Base-by-base conservation (phyloP, 2,888 invertebrate genomes). In the Laspeyria flexula region DNA sequence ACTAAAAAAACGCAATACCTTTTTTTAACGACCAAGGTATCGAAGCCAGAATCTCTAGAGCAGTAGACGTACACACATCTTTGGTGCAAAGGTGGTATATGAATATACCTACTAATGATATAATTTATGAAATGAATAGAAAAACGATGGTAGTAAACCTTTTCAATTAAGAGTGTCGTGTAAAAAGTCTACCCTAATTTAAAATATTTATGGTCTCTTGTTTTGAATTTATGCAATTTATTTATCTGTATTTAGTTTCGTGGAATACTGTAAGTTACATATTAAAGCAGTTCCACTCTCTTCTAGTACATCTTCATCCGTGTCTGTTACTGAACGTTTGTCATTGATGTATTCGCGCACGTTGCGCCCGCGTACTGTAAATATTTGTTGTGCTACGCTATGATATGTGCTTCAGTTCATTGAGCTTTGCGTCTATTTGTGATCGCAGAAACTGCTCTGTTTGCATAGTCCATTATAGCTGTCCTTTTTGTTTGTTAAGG, bases 391-490 rank as follows among this genome's bases (percentile, higher is more conserved):
- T 59, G 67, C 67, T 49, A 60, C 60, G 67, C 65, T 70, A 77
- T 77, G 78, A 74, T 77, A 75, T 77, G 65, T 71, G 68, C 68
- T 71, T 62, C 81, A 84, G 89, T 88, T 90, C 89, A 83, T 85
- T 87, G 87, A 75, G 71, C 71, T 45, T 45, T 78, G 70, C 60
- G 62, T 85, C 88, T 88, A 88, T 88, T 88, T 86, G 83, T 71
- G 78, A 79, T 77, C 71, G 68, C 76, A 73, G 71, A 77, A 39
- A 44, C 44, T 27, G 30, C 25, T 34, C 44, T 52, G 54, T 56
- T 63, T 60, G 59, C 60, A 58, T 65, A 60, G 60, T 57, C 53
- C 58, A 64, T 53, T 47, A 49, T 38, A 18, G 53, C 43, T 51
- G 38, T 55, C 58, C 56, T 43, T 37, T 43, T 42, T 43, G 18